A percentile compares a stretch with the other conserved stretches of the same genome.
Conservation (phyloP, 1,140 invertebrate genomes). For the Acromyrmex echinatior region DNA sequence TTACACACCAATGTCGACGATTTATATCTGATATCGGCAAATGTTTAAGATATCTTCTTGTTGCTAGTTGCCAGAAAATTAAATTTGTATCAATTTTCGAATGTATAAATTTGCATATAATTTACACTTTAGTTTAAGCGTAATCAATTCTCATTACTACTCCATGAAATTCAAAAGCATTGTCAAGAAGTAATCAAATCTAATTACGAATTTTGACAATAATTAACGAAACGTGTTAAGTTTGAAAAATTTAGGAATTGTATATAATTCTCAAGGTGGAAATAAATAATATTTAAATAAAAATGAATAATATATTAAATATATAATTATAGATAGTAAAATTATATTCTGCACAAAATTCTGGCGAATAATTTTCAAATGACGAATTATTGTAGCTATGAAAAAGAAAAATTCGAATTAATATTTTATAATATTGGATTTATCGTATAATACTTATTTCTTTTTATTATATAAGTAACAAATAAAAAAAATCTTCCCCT, state of each 20-base stretch:
- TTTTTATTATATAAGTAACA: not conserved
- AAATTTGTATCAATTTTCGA: not conserved
- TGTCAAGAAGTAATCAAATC: not conserved
- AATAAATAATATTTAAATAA: slow-evolving; percentile 31
- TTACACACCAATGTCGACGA: not conserved
- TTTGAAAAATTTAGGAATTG: not conserved
- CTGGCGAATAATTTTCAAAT: slow-evolving; percentile 42
- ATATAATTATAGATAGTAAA: not conserved
- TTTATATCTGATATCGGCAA: not conserved
- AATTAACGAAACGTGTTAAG: not conserved
- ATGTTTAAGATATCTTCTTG: slow-evolving; percentile 27
- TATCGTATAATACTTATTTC: not conserved
- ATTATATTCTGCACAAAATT: not conserved
- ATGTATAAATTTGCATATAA: not conserved
- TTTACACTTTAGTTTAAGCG: not conserved
- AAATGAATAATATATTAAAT: slow-evolving; percentile 4
- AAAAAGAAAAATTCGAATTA: slow-evolving; percentile 22
- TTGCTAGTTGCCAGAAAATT: not conserved
- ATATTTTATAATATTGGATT: not conserved
- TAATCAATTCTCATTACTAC: not conserved
- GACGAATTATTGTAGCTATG: slow-evolving; percentile 48
- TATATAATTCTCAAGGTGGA: slow-evolving; percentile 52
- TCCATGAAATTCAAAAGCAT: not conserved
- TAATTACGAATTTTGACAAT: not conserved
- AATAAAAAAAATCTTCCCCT: not conserved